Conservation (phyloP, 2,888 invertebrate genomes). For the Smittia aterrima region DNA sequence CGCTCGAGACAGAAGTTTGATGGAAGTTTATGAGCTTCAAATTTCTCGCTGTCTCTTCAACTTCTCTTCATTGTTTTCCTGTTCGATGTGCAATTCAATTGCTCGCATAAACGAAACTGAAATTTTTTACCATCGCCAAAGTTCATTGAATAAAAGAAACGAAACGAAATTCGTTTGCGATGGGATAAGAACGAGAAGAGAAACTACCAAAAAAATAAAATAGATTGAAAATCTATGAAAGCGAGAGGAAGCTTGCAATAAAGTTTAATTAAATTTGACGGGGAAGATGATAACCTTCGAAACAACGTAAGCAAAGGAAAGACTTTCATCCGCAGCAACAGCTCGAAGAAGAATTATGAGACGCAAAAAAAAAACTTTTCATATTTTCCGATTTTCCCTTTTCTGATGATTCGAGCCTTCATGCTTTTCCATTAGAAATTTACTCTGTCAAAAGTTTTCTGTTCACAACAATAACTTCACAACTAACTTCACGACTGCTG, state of each 20-base stretch:
- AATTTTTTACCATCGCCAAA: not conserved
- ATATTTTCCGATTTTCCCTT: slow-evolving; percentile 12
- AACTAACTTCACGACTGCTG: slow-evolving; percentile 27
- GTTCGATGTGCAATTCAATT: not conserved
- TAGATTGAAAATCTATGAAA: not conserved
- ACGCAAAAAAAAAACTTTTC: slow-evolving; percentile 31
- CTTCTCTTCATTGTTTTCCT: not conserved
- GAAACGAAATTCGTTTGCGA: not conserved
- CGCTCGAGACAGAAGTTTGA: not conserved
- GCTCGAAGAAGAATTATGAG: not conserved
- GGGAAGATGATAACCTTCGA: slow-evolving; percentile 32
- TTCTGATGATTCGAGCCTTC: not conserved
- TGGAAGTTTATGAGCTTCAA: not conserved
- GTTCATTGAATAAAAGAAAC: not conserved
- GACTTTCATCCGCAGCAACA: not conserved
- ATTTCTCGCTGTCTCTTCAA: too few relatives aligned
- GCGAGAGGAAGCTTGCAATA: slow-evolving; percentile 37
- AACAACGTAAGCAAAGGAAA: slow-evolving; percentile 32
- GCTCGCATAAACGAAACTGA: not conserved
- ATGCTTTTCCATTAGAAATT: slow-evolving; percentile 12
- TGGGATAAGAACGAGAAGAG: not conserved
- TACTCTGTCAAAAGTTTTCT: slow-evolving; percentile 34
- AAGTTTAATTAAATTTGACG: slow-evolving; percentile 39
- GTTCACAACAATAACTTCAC: slow-evolving; percentile 17
- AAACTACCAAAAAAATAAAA: too few relatives aligned